A percentile compares a stretch with the other conserved stretches of the same genome.
phyloP scores from a whole-genome alignment of 2,888 invertebrate species.

The Dusona sp. region DNA sequence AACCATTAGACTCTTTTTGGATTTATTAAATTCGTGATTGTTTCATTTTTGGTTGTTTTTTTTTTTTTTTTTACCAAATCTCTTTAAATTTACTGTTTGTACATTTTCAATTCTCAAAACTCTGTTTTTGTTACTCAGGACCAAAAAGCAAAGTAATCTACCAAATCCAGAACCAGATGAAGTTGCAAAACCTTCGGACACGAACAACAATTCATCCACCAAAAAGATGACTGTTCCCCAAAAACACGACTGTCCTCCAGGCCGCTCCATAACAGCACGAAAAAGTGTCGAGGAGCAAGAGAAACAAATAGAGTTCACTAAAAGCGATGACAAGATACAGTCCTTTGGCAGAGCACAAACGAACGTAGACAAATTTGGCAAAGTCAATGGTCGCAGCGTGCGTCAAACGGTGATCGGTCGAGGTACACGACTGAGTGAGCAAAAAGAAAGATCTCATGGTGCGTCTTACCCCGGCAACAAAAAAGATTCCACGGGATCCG shows the following conservation, averaged over 20 bases:
- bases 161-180: constrained; percentile 5
- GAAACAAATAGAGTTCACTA: not conserved
- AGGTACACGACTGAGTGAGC: constrained; percentile 64
- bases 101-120: not conserved
- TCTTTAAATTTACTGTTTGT: not conserved
- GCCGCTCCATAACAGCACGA: not conserved
- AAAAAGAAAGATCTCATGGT: not conserved
- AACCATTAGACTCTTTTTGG: not conserved
- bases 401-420: constrained; percentile 70
- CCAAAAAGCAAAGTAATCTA: constrained; percentile 55
- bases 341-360: not conserved
- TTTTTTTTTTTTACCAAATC: not conserved
- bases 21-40: not conserved
- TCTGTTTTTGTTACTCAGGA: constrained; percentile 55
- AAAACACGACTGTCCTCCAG: not conserved
- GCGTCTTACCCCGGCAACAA: not conserved
- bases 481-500: not conserved
- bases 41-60: not conserved
- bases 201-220: constrained; percentile 35
- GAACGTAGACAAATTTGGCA: constrained; percentile 69
- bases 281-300: not conserved
- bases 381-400: constrained; percentile 69
- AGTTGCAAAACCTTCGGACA: constrained; percentile 7
- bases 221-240: constrained; percentile 16
- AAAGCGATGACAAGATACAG: too few relatives aligned